Evolutionary conservation across 2,797 vertebrate species (phyloP), one percentile per base, ranked within the genome.

Genomic region (Liasis olivaceus): DNA sequence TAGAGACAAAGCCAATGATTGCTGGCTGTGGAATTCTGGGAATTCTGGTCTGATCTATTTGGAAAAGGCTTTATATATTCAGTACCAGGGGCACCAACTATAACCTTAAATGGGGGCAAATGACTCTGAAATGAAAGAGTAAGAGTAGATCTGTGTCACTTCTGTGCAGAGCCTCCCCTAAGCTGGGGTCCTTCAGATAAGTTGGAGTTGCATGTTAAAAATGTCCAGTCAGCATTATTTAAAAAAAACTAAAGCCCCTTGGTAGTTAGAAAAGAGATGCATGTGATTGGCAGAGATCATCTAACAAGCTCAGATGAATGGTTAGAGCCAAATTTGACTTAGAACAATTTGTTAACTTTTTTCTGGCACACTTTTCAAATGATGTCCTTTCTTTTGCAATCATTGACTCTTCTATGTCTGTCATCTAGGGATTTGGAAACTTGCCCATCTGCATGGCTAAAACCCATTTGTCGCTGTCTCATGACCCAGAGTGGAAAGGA

Each of bases 371-470:
- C 63, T 92, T 60, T 89, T 24, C 22, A 89, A 91, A 22, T 59
- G 2, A 90, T 51, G 5, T 87, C 47, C 88, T 93, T 89, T 93
- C 87, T 92, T 22, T 89, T n/a, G 5, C 28, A 26, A 13, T 47
- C 7, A n/a, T 77, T 60, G 8, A 5, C 42, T 28, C 90, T 72
- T 54, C 9, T 89, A 87, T 20, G 13, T 47, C 2, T 51, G 93
- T 93, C 81, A 2, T 93, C 77, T 93, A 99, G 99, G 99, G 99
- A 36, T 99, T 99, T 96, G 98, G 98, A 90, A 98, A 97, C 91
- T 98, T 99, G 91, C 99, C 99, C 24, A 98, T 99, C 95, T 99
- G 99, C 97, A 99, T 99, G 99, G 99, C 99, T 15, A 99, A 99
- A 97, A 99, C 99, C 72, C 99, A 99, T 95, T 96, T 99, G 94